Base-by-base conservation (phyloP, 1,140 invertebrate species). In the Metaphire vulgaris region DNA sequence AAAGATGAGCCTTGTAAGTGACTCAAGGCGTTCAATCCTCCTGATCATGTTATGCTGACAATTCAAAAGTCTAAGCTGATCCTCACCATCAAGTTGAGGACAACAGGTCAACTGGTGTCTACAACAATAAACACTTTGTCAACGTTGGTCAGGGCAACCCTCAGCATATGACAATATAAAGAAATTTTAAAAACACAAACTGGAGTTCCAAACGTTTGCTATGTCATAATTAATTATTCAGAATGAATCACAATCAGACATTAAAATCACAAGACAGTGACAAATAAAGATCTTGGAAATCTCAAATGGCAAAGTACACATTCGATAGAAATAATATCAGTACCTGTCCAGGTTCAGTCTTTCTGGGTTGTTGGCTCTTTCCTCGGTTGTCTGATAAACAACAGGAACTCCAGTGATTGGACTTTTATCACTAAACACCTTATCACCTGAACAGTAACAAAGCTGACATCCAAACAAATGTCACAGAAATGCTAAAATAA, bases 11-110 rank as follows among this genome's bases (percentile, higher is more conserved):
- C 92, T 90, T 33, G 90, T 90, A 74, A 94, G 89, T 76, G 77
- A 80, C 33, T 80, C 82, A 29, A 90, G 84, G 72, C 88, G 89
- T 77, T 92, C 90, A 72, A 96, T 90, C 78, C 89, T 90, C 74
- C 90, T 91, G 74, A 97, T 91, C 77, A 93, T 89, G 88, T 97
- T 97, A 83, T 96, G 93, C 83, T 96, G 94, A 33, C 96, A 88
- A 56, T 94, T 96, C 68, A 97, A 86, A 67, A 97, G 86, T 32
- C 93, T 88, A 32, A 96, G 86, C 81, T 91, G 90, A 28, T 91
- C 89, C 80, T 94, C 93, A 65, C 90, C 91, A 67, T 91, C 90
- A 74, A 96, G 33, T n/a, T 1, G 30, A 30, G 34, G 28, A 73
- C 15, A 16, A 33, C 21, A 1, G 30, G 32, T 34, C 6, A 73